These are phyloP conservation scores for Melanchra persicariae DNA, from an alignment of 2,888 invertebrate genomes.

Conservation along the genomic window DNA sequence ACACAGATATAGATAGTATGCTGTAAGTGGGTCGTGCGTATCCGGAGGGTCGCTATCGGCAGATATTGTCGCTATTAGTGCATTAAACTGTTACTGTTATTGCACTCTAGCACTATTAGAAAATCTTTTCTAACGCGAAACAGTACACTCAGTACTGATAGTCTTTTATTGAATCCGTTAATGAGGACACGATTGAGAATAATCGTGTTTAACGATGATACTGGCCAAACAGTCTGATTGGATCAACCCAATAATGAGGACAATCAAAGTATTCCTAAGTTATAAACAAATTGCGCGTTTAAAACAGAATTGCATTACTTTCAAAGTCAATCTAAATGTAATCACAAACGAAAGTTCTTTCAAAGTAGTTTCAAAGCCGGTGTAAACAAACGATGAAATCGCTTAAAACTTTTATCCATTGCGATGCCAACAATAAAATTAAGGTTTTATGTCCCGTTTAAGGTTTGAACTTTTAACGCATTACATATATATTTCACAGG, in stretches of 20 bases:
- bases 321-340: conserved; percentile 36
- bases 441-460: conserved; percentile 64
- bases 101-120: conserved; percentile 59
- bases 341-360: conserved; percentile 49
- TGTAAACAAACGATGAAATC: conserved; percentile 59
- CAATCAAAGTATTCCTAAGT: background rate
- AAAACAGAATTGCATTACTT: conserved; percentile 32
- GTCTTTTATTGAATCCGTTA: conserved; percentile 49
- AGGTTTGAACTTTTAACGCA: conserved; percentile 64
- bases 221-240: conserved; percentile 8
- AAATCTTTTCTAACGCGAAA: conserved; percentile 61
- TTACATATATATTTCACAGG: conserved; percentile 68
- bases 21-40: conserved; percentile 84
- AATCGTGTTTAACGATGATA: conserved; percentile 8
- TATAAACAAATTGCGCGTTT: background rate
- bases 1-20: conserved; percentile 62
- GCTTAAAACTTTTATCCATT: conserved; percentile 55
- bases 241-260: conserved; percentile 5
- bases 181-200: conserved; percentile 28
- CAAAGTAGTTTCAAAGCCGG: conserved; percentile 50
- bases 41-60: conserved; percentile 83
- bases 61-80: conserved; percentile 77
- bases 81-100: conserved; percentile 75
- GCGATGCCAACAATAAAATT: conserved; percentile 58
- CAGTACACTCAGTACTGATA: conserved; percentile 42